phyloP scores from a whole-genome alignment of 2,113 vertebrate species.

The Podiceps cristatus region DNA sequence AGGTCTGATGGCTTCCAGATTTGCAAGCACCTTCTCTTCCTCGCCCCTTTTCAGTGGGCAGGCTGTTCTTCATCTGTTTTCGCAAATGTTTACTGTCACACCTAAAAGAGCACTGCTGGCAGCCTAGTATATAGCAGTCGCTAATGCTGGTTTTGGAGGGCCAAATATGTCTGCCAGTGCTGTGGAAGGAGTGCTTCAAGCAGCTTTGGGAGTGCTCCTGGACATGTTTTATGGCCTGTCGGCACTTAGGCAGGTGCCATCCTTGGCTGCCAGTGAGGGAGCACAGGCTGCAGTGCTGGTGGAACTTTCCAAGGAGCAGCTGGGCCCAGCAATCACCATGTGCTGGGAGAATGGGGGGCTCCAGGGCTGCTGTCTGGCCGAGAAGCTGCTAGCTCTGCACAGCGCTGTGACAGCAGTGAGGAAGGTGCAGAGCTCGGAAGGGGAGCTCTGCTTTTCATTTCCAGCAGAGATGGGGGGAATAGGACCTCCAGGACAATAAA shows the following conservation, averaged over 20 bases:
- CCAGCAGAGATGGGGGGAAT: neutral
- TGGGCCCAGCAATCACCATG: rapidly evolving
- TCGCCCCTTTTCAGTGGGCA: neutral
- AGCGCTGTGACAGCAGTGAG: neutral
- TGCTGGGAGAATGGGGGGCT: neutral
- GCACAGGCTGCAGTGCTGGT: rapidly evolving
- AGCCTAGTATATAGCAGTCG: neutral
- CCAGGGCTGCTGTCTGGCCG: neutral
- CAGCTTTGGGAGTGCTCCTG: neutral
- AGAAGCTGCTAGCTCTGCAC: neutral
- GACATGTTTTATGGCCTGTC: neutral
- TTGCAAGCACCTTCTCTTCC: neutral
- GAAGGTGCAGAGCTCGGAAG: neutral
- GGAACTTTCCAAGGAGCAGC: neutral
- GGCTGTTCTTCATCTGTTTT: neutral
- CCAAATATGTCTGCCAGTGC: rapidly evolving
- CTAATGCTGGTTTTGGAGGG: neutral
- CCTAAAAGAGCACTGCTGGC: neutral
- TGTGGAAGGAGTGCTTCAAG: neutral
- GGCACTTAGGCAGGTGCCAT: neutral
- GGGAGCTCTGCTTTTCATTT: neutral
- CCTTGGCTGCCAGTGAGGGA: neutral
- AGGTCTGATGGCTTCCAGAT: neutral
- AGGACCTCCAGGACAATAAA: neutral
- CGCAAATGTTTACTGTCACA: neutral